phyloP scores from a whole-genome alignment of 2,113 vertebrate species.

The Scomber colias region DNA sequence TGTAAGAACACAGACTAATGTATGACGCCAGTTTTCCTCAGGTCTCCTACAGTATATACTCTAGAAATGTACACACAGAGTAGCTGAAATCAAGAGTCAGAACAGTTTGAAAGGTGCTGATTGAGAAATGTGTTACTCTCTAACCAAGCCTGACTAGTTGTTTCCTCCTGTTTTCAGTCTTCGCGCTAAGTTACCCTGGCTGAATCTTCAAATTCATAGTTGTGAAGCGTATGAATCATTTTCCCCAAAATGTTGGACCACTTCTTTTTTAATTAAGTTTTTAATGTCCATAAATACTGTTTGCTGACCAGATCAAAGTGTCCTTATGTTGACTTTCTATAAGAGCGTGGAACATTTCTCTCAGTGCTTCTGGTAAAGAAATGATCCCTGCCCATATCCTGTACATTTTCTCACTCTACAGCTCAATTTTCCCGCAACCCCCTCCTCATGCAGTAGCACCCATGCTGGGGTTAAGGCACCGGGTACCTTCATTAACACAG shows the following conservation, averaged over 20 bases:
- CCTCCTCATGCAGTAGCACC: slow-evolving; percentile 29
- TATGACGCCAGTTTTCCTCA: background rate
- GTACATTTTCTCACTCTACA: slow-evolving; percentile 9
- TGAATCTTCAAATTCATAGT: background rate
- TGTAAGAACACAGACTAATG: background rate
- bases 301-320: slow-evolving; percentile 1
- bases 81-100: background rate
- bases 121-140: too few relatives aligned
- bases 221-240: background rate
- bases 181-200: background rate
- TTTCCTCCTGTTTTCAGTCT: background rate
- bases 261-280: background rate
- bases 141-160: background rate
- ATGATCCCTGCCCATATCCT: background rate
- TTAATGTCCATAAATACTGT: background rate
- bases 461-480: slow-evolving; percentile 54
- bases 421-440: slow-evolving; percentile 60
- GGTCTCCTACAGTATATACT: background rate
- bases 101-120: background rate
- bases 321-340: background rate
- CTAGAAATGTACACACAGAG: too few relatives aligned
- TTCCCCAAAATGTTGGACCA: background rate
- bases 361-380: background rate
- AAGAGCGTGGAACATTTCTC: slow-evolving; percentile 16
- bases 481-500: slow-evolving; percentile 68